A percentile compares a stretch with the other conserved stretches of the same genome.
Evolutionary conservation across 1,140 invertebrate genomes (phyloP).

Genomic region (Polypedilum vanderplanki): DNA sequence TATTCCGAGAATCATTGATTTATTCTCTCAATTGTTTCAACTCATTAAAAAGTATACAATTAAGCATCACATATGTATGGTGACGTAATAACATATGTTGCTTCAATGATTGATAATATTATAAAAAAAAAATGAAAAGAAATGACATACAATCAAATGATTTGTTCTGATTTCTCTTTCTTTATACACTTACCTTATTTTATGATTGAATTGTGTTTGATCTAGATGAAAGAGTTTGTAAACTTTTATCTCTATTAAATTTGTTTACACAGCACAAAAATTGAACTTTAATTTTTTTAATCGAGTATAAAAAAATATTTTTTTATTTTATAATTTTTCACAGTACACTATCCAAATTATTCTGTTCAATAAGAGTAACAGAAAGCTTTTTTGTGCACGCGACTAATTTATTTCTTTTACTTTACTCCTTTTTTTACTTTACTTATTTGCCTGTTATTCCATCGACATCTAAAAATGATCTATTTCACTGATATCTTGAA

Average conservation of each 20-base stretch:
- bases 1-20: neutral
- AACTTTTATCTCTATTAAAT: too few species aligned
- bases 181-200: neutral
- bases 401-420: too few species aligned
- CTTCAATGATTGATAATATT: neutral
- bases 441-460: neutral
- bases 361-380: too few species aligned
- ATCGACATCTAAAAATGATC: slow-evolving; percentile 21
- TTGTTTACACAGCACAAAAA: too few species aligned
- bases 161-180: slow-evolving; percentile 13
- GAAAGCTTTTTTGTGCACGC: too few species aligned
- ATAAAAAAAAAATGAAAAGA: neutral
- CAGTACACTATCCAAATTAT: too few species aligned
- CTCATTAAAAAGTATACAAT: slow-evolving; percentile 1
- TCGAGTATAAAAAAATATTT: too few species aligned
- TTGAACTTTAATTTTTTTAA: too few species aligned
- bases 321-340: too few species aligned
- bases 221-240: too few species aligned
- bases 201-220: too few species aligned
- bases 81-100: slow-evolving; percentile 18
- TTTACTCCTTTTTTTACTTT: too few species aligned
- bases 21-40: neutral
- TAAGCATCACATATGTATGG: neutral
- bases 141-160: slow-evolving; percentile 14
- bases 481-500: slow-evolving; percentile 24